Percentiles rank a stretch among this genome's conserved stretches.
Evolutionary conservation across 2,888 invertebrate genomes (phyloP).

Genomic region (Aromia moschata): DNA sequence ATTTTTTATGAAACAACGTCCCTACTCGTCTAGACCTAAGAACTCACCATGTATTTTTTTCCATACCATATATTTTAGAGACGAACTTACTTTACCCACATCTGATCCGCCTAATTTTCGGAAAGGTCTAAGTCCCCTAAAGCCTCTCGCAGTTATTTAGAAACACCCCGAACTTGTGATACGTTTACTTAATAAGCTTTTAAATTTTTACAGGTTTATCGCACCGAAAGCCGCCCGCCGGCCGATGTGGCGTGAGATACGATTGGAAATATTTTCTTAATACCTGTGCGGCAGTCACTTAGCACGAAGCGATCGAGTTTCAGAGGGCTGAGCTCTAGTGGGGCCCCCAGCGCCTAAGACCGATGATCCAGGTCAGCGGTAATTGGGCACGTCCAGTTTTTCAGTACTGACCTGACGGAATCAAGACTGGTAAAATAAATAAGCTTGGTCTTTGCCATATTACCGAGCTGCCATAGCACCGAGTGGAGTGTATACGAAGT

Average conservation of each 20-base stretch:
- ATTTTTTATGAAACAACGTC: too few relatives aligned
- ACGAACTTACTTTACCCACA: too few relatives aligned
- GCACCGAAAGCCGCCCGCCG: not conserved
- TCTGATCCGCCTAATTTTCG: too few relatives aligned
- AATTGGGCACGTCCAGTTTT: slow-evolving; percentile 47
- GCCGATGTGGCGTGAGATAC: slow-evolving; percentile 5
- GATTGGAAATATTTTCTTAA: slow-evolving; percentile 42
- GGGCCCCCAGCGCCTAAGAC: slow-evolving; percentile 29
- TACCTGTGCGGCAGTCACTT: slow-evolving; percentile 42
- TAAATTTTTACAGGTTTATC: slow-evolving; percentile 13
- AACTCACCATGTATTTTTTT: too few relatives aligned
- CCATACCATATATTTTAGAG: too few relatives aligned
- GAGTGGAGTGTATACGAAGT: too few relatives aligned
- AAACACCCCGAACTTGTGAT: slow-evolving; percentile 12
- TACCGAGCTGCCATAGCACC: too few relatives aligned
- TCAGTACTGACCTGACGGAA: slow-evolving; percentile 10
- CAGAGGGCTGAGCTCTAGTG: slow-evolving; percentile 34
- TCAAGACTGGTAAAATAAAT: slow-evolving; percentile 23
- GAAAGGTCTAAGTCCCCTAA: too few relatives aligned
- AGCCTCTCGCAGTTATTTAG: too few relatives aligned
- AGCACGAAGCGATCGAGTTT: slow-evolving; percentile 46
- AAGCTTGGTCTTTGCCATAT: slow-evolving; percentile 16
- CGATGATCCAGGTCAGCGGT: slow-evolving; percentile 48
- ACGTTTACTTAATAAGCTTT: slow-evolving; percentile 15
- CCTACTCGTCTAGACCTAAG: too few relatives aligned